phyloP scores from a whole-genome alignment of 2,797 vertebrate genomes.

The Melanotaenia boesemani region DNA sequence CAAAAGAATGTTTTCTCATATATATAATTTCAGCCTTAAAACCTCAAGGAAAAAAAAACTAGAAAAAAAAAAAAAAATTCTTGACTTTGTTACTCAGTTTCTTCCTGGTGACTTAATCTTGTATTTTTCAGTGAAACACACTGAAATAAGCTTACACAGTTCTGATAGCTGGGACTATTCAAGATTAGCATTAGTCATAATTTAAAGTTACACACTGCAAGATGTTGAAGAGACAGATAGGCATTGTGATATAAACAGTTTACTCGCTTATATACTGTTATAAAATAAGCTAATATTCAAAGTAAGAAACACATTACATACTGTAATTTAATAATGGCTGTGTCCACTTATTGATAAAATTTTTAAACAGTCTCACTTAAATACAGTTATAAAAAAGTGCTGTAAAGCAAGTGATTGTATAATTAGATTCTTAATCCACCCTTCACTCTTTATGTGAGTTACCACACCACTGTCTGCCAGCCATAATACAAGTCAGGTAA shows the following conservation, averaged over 20 bases:
- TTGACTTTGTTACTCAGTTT: not conserved
- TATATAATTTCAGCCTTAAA: constrained; percentile 33
- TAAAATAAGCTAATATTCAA: too few relatives aligned
- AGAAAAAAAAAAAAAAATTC: constrained; percentile 7
- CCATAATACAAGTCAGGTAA: not conserved
- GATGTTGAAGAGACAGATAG: too few relatives aligned
- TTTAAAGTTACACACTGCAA: too few relatives aligned
- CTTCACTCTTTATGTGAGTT: not conserved
- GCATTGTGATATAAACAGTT: too few relatives aligned
- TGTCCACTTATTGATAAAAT: too few relatives aligned
- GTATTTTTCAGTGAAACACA: not conserved
- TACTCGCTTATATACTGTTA: too few relatives aligned
- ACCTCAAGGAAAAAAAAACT: constrained; percentile 27
- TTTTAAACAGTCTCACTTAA: too few relatives aligned
- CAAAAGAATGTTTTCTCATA: constrained; percentile 61
- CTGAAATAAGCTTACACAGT: not conserved
- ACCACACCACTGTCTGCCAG: not conserved
- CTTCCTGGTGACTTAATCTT: not conserved
- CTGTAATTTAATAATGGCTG: too few relatives aligned
- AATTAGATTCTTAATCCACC: not conserved
- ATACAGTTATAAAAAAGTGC: too few relatives aligned
- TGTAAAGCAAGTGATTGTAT: not conserved
- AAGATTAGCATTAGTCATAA: not conserved
- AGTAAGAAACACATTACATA: too few relatives aligned
- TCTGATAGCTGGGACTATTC: not conserved